Evolutionary conservation across 2,797 vertebrate genomes (phyloP).

Genomic region (Australoheros facetus): DNA sequence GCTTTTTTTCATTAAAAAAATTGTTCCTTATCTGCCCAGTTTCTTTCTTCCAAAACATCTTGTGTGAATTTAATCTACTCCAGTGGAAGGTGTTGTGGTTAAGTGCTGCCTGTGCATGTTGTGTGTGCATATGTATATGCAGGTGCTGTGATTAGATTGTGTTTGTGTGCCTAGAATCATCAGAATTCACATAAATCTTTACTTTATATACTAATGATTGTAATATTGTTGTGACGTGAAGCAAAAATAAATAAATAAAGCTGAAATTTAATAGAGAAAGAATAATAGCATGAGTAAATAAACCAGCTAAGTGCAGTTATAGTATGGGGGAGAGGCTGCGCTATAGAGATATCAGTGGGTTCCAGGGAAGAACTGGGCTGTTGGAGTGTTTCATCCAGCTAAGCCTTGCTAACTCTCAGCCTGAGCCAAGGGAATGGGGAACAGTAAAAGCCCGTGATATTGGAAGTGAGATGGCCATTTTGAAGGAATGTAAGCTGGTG

Average conservation of each 20-base stretch:
- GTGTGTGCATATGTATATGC: conserved; percentile 17
- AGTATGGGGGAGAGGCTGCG: conserved; percentile 68
- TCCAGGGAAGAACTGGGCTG: conserved; percentile 79
- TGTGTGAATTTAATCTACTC: conserved; percentile 87
- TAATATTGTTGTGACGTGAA: conserved; percentile 42
- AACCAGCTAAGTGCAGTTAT: conserved; percentile 65
- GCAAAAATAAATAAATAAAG: conserved; percentile 17
- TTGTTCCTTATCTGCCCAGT: conserved; percentile 89
- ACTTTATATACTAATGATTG: conserved; percentile 31
- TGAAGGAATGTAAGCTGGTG: conserved; percentile 87
- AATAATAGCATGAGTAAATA: conserved; percentile 71
- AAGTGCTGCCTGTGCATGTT: conserved; percentile 71
- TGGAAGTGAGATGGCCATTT: conserved; percentile 88
- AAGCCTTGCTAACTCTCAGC: conserved; percentile 84
- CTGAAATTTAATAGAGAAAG: conserved; percentile 58
- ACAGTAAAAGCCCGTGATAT: conserved; percentile 86
- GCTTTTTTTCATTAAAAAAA: conserved; percentile 69
- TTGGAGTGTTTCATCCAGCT: conserved; percentile 84
- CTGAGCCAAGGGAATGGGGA: conserved; percentile 83
- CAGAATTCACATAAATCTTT: conserved; percentile 43
- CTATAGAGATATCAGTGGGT: conserved; percentile 84
- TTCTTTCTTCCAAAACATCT: conserved; percentile 87
- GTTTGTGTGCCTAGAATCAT: conserved; percentile 21
- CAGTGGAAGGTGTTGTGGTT: conserved; percentile 74
- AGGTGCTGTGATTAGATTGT: conserved; percentile 44